Evolutionary conservation across 2,113 vertebrate species (phyloP).

Genomic region (Bos taurus): ARS-UCD2.0 NC_037330.1:77473001-77473500

Average conservation of each 20-base stretch:
- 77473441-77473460: background rate
- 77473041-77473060: background rate
- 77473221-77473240: slow-evolving; percentile 30
- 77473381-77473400: background rate
- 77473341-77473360: background rate
- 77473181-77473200: background rate
- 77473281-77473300: background rate
- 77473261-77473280: slow-evolving; percentile 35
- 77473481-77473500: background rate
- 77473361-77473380: background rate
- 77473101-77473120: background rate
- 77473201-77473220: background rate
- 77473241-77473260: slow-evolving; percentile 71
- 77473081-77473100: background rate
- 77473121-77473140: background rate
- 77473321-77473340: background rate
- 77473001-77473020: background rate
- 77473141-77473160: background rate
- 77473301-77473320: background rate
- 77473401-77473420: background rate
- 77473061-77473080: background rate
- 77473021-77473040: background rate
- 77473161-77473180: background rate
- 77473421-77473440: background rate
- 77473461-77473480: background rate